Evolutionary conservation across 2,797 vertebrate species (phyloP), one percentile per base, ranked within the genome.

Genomic region (Anas bernieri): DNA sequence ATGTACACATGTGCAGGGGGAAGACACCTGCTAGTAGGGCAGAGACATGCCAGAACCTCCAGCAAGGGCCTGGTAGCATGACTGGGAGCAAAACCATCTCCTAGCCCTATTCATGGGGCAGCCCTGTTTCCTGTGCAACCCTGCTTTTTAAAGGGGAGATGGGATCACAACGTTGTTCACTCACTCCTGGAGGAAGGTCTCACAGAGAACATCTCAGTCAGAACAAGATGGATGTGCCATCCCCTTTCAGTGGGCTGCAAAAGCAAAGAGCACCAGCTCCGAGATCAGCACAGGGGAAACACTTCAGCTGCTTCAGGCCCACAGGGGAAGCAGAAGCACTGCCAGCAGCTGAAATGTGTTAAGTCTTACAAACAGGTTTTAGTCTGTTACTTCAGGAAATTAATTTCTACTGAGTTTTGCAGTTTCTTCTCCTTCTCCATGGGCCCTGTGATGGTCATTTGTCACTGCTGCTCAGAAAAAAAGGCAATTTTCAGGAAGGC

Each of bases 401-500:
- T 91, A 90, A 86, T 94, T 95, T 88, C 84, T 59, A 45, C 22
- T 1, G 33, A 80, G 25, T 86, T 89, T 59, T 81, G 56, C 76
- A 72, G 67, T 61, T 92, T 85, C 64, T 41, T 7, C 50, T 92
- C 54, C 83, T 83, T 86, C 55, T 86, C 66, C 25, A 1, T 6
- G 25, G 70, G 35, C 37, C 82, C 66, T 37, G 70, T 64, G 88
- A 66, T 68, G 68, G 84, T 73, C 88, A 78, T 96, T 94, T 95
- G 91, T 94, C 91, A 88, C 64, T 41, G 52, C 69, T 59, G 68
- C 72, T 63, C 68, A 35, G 43, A 73, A 74, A 70, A 70, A 93
- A 92, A 75, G 83, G 68, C 0, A 0, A 72, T 93, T 95, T 92
- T 94, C 87, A 95, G 82, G 43, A 66, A 63, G 37, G 61, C 88